Base-by-base conservation (phyloP, 2,113 vertebrate species). In the Muntiacus muntjak region DNA sequence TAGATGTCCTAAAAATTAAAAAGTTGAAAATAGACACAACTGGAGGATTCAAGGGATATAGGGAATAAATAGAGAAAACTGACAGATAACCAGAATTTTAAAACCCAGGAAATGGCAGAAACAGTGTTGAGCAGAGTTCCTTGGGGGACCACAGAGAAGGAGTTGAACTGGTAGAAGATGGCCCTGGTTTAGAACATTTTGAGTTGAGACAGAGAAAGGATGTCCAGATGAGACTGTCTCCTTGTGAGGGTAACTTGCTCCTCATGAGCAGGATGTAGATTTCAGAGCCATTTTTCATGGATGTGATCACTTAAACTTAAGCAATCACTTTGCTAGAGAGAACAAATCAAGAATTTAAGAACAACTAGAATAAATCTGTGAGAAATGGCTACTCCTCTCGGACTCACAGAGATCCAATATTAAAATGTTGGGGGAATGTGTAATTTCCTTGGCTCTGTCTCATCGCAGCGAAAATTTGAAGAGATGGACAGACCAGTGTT, bases 141-240 rank as follows among this genome's bases (percentile, higher is more conserved):
- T 26, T 30, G 10, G 19, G 7, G 58, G 5, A 21, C 62, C 52
- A 6, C 9, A 55, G 82, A 57, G 64, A 89, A 79, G 36, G 57
- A 60, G 9, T 23, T 6, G 30, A 78, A 23, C 7, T 52, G 25
- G 6, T n/a, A 19, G 36, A 76, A 40, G 19, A 52, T 23, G 47
- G 55, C 16, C 9, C n/a, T 1, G 1, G 2, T 60, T 54, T 54
- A 40, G 36, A 43, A 16, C 0, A 25, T 7, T 5, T 1, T 43
- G 57, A 33, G 2, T 88, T 78, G 26, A 89, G 54, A 25, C 43
- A 58, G 60, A 50, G 4, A 33, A 87, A 19, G 30, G 9, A 78
- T 43, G 52, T 17, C n/a, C 28, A 86, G 43, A 45, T 71, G 45
- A 60, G 7, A n/a, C 3, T 15, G 14, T 78, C 15, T n/a, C 45